Percentiles rank a stretch among this genome's conserved stretches.
Evolutionary conservation across 1,140 invertebrate genomes (phyloP).

Genomic region (Drosophila bocqueti): DNA sequence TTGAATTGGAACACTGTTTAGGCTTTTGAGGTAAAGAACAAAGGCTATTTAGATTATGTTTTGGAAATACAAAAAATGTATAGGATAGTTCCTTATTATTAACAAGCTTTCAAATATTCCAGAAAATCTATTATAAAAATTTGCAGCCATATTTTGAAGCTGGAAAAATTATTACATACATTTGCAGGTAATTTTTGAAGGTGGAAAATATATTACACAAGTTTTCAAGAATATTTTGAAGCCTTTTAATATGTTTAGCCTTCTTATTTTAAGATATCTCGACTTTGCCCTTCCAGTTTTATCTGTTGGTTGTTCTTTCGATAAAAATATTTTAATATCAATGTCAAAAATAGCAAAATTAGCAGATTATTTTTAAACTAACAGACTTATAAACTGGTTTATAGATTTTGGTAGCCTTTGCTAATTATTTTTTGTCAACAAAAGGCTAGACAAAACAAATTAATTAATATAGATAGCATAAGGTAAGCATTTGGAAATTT

Average conservation of each 20-base stretch:
- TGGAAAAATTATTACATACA: too few relatives aligned
- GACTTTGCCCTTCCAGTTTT: neutral
- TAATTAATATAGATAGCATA: neutral
- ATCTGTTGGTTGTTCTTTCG: neutral
- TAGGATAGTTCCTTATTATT: neutral
- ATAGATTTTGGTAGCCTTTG: neutral
- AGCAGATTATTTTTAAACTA: conserved; percentile 15
- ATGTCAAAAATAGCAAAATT: conserved; percentile 16
- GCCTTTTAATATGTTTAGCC: too few relatives aligned
- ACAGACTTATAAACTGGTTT: conserved; percentile 2
- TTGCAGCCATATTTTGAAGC: too few relatives aligned
- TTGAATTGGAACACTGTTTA: neutral
- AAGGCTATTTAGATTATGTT: neutral
- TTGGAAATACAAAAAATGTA: neutral
- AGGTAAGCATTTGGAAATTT: too few relatives aligned
- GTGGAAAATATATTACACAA: too few relatives aligned
- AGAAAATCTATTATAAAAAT: too few relatives aligned
- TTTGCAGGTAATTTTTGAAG: too few relatives aligned
- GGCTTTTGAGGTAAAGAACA: neutral
- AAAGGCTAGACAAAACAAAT: neutral
- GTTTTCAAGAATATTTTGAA: too few relatives aligned
- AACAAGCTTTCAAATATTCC: too few relatives aligned
- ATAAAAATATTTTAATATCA: neutral
- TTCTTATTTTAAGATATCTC: too few relatives aligned
- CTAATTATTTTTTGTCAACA: neutral